Conservation (phyloP, 2,888 invertebrate species). For the Tipula unca region DNA sequence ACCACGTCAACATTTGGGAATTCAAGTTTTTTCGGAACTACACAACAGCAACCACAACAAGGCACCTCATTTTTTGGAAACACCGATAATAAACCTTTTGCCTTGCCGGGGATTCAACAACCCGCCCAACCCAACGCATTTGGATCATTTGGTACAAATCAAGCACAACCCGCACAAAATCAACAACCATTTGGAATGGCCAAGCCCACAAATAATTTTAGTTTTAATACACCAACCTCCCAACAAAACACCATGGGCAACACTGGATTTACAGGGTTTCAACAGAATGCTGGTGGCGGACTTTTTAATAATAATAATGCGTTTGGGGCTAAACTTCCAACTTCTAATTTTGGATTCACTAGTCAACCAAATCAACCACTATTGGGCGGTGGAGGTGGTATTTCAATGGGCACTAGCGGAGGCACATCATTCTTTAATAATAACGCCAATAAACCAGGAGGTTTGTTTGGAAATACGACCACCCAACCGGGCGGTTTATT, state of each 20-base stretch:
- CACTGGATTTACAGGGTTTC: conserved; percentile 42
- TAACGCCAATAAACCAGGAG: conserved; percentile 43
- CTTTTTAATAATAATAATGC: conserved; percentile 36
- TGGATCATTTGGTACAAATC: conserved; percentile 34
- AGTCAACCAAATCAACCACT: conserved; percentile 36
- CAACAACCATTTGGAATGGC: conserved; percentile 40
- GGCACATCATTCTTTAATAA: conserved; percentile 42
- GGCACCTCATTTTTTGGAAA: conserved; percentile 39
- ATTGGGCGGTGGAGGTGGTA: conserved; percentile 28
- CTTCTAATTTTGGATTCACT: conserved; percentile 50
- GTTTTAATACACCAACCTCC: neutral
- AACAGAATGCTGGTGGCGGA: conserved; percentile 29
- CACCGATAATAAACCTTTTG: conserved; percentile 25
- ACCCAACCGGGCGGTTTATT: conserved; percentile 42
- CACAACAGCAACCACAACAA: conserved; percentile 43
- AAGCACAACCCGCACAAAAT: conserved; percentile 40
- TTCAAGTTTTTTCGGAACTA: conserved; percentile 50
- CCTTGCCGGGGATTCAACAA: neutral
- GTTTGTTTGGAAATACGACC: conserved; percentile 47
- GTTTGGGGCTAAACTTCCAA: conserved; percentile 39
- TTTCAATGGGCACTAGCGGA: conserved; percentile 22
- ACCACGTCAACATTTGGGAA: conserved; percentile 41
- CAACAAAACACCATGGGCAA: conserved; percentile 31
- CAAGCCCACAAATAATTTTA: conserved; percentile 30
- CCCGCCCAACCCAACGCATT: conserved; percentile 30